Percentiles rank a stretch among this genome's conserved stretches.
These are phyloP conservation scores for Burhinus bistriatus DNA, from an alignment of 2,113 vertebrate genomes.

Conservation along the genomic window DNA sequence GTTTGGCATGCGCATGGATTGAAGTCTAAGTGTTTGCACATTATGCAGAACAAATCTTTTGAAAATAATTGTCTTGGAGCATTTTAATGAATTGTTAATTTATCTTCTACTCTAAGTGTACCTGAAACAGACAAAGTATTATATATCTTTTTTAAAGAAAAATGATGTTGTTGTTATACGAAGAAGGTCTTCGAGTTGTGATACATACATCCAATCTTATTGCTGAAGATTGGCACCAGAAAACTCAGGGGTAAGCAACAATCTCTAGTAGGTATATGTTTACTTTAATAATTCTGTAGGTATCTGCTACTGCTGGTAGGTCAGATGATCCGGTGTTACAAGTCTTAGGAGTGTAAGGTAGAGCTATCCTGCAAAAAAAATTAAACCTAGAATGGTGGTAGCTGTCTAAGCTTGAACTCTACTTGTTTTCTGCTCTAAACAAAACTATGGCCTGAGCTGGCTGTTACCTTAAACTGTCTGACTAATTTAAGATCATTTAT, in stretches of 20 bases:
- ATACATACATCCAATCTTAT: conserved; percentile 96
- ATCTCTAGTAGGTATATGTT: not conserved
- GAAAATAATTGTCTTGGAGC: not conserved
- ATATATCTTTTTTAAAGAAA: conserved; percentile 74
- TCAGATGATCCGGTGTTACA: not conserved
- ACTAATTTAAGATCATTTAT: not conserved
- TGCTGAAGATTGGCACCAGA: conserved; percentile 95
- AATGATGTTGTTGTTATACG: conserved; percentile 95
- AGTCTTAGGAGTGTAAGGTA: not conserved
- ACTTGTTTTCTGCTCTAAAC: not conserved
- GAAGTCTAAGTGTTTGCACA: not conserved
- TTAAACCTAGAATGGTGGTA: not conserved
- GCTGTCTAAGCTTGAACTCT: not conserved
- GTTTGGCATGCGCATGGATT: not conserved
- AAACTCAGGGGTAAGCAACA: conserved; percentile 90
- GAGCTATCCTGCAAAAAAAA: not conserved
- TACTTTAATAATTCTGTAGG: not conserved
- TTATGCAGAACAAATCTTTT: not conserved
- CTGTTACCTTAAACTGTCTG: not conserved
- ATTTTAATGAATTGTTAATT: not conserved
- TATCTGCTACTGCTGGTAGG: not conserved
- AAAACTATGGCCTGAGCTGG: not conserved
- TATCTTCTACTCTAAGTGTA: not conserved
- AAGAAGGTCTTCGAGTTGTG: conserved; percentile 94
- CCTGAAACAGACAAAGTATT: not conserved